A percentile compares a stretch with the other conserved stretches of the same genome.
These are phyloP conservation scores for Mesoclemmys tuberculata DNA, from an alignment of 2,113 vertebrate genomes.

Conservation along the genomic window DNA sequence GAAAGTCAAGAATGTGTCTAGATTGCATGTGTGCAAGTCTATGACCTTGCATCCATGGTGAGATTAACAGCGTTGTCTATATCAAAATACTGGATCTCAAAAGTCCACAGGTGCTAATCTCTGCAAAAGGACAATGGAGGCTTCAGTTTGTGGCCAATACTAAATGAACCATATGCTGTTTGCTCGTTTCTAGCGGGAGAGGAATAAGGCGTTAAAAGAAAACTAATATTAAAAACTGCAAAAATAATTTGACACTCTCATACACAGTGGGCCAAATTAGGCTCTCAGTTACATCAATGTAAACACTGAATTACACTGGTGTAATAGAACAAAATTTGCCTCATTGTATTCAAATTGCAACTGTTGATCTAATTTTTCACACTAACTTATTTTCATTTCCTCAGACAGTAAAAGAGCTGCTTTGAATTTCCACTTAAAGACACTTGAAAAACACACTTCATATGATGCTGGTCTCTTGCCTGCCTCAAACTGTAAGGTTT, in stretches of 20 bases:
- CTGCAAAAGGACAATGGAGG: neutral
- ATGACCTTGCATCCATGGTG: no score
- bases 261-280: neutral
- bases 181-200: neutral
- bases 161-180: neutral
- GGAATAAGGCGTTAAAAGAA: neutral
- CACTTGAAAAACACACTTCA: neutral
- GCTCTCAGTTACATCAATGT: neutral
- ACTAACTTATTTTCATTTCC: no score
- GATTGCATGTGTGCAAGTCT: rapidly evolving
- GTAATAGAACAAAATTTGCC: neutral
- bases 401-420: no score
- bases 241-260: neutral
- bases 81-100: neutral
- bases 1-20: neutral
- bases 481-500: rapidly evolving
- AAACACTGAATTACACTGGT: neutral
- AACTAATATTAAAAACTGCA: neutral
- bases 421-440: no score
- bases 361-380: no score
- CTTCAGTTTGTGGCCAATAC: neutral
- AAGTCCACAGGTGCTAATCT: neutral
- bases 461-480: neutral
- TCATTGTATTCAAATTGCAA: neutral
- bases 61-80: neutral